A percentile compares a stretch with the other conserved stretches of the same genome.
Conservation (phyloP, 2,888 invertebrate species). For the Pteria penguin region DNA sequence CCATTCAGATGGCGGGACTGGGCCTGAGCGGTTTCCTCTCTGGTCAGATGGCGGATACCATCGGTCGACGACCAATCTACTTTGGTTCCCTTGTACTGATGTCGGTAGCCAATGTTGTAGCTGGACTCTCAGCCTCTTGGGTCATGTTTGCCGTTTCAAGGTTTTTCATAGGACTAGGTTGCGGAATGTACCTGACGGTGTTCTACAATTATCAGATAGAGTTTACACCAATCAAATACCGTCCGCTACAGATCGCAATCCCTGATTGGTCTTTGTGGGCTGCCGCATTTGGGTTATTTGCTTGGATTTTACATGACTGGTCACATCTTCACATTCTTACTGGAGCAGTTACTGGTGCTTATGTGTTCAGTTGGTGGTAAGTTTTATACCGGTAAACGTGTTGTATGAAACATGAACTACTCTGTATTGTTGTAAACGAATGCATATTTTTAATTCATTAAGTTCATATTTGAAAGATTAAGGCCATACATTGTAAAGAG, state of each 20-base stretch:
- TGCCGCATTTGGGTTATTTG: slow-evolving; percentile 39
- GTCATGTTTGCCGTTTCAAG: slow-evolving; percentile 60
- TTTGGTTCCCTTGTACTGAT: slow-evolving; percentile 44
- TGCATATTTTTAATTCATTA: too few species aligned
- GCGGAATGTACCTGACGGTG: slow-evolving; percentile 22
- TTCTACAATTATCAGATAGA: slow-evolving; percentile 48
- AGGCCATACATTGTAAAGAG: too few species aligned
- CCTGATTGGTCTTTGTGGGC: slow-evolving; percentile 48
- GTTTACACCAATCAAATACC: slow-evolving; percentile 43
- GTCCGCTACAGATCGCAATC: slow-evolving; percentile 32
- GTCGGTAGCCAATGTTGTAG: slow-evolving; percentile 47
- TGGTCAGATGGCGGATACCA: slow-evolving; percentile 56
- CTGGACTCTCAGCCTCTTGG: slow-evolving; percentile 61
- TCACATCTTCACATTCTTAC: slow-evolving; percentile 52
- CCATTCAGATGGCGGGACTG: slow-evolving; percentile 62
- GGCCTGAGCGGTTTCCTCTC: slow-evolving; percentile 55
- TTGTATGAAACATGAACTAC: too few species aligned
- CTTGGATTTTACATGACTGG: slow-evolving; percentile 53
- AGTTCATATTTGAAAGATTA: too few species aligned
- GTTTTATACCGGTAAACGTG: too few species aligned
- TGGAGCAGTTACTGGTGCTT: slow-evolving; percentile 45
- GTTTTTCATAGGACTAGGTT: slow-evolving; percentile 54
- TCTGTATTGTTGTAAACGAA: too few species aligned
- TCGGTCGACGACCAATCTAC: slow-evolving; percentile 61
- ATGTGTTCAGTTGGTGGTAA: slow-evolving; percentile 47